phyloP scores from a whole-genome alignment of 2,113 vertebrate species.

The Hydropotes inermis region DNA sequence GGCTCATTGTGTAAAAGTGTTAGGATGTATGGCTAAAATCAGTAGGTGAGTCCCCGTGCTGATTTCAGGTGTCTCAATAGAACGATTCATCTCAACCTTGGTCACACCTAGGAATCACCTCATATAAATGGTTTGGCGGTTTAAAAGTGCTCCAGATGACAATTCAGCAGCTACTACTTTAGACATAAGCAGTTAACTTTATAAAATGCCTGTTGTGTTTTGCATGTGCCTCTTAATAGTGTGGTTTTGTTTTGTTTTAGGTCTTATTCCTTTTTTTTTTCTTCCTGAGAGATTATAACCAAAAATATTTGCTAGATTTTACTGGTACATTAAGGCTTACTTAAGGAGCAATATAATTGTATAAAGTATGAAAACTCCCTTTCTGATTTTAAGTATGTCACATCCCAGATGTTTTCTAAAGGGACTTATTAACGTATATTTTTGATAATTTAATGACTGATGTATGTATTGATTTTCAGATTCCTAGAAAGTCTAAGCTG shows the following conservation, averaged over 20 bases:
- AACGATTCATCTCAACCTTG: not conserved
- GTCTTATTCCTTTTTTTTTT: not conserved
- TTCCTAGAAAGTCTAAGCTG: conserved; percentile 97
- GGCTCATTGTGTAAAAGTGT: not conserved
- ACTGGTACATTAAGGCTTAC: not conserved
- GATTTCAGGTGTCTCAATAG: not conserved
- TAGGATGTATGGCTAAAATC: not conserved
- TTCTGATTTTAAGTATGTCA: not conserved
- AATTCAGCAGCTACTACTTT: not conserved
- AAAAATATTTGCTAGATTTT: conserved; percentile 28
- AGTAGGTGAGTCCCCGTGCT: not conserved
- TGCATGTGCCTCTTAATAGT: not conserved
- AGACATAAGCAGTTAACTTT: not conserved
- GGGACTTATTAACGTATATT: not conserved
- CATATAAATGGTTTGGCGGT: not conserved
- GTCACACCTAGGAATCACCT: not conserved
- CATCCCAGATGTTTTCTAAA: not conserved
- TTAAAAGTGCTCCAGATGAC: not conserved
- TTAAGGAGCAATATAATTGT: not conserved
- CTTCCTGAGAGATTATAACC: not conserved
- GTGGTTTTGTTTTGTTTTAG: not conserved
- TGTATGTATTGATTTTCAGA: conserved; percentile 79
- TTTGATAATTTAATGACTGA: conserved; percentile 35
- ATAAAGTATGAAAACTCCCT: not conserved
- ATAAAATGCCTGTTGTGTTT: not conserved